A percentile compares a stretch with the other conserved stretches of the same genome.
phyloP scores from a whole-genome alignment of 1,140 invertebrate species.

The Philotrypesis tridentata region DNA sequence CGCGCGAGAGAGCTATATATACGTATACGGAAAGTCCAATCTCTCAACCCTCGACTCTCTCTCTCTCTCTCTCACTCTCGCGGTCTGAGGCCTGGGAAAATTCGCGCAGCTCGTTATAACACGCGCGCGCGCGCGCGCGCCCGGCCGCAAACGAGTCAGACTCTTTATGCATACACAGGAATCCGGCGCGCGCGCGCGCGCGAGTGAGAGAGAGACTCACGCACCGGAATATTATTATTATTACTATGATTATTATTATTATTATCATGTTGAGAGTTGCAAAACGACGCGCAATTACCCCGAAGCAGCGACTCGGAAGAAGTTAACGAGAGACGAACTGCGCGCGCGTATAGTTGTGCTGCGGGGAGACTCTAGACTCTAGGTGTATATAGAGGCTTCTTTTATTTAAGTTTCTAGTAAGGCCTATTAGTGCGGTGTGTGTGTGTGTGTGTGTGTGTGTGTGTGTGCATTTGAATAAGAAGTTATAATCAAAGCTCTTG shows the following conservation, averaged over 20 bases:
- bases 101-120: conserved; percentile 27
- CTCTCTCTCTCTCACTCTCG: not conserved
- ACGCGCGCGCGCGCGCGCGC: conserved; percentile 1
- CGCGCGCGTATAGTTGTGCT: too few relatives aligned
- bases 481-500: not conserved
- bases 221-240: conserved; percentile 21
- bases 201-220: not conserved
- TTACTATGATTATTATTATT: conserved; percentile 13
- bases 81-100: conserved; percentile 36
- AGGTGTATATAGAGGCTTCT: too few relatives aligned
- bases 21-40: conserved; percentile 2
- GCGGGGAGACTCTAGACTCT: too few relatives aligned
- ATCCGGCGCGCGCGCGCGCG: not conserved
- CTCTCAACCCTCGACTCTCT: conserved; percentile 31
- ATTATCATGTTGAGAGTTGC: not conserved
- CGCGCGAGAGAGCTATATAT: not conserved
- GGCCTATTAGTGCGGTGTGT: not conserved
- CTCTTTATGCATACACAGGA: conserved; percentile 1
- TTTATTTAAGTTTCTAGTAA: not conserved
- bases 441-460: too few relatives aligned
- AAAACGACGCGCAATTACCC: conserved; percentile 7
- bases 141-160: not conserved
- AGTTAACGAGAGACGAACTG: conserved; percentile 15
- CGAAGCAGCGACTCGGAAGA: not conserved
- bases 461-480: not conserved